Base-by-base conservation (phyloP, 2,797 vertebrate genomes). In the Enteromius viviparus region DNA sequence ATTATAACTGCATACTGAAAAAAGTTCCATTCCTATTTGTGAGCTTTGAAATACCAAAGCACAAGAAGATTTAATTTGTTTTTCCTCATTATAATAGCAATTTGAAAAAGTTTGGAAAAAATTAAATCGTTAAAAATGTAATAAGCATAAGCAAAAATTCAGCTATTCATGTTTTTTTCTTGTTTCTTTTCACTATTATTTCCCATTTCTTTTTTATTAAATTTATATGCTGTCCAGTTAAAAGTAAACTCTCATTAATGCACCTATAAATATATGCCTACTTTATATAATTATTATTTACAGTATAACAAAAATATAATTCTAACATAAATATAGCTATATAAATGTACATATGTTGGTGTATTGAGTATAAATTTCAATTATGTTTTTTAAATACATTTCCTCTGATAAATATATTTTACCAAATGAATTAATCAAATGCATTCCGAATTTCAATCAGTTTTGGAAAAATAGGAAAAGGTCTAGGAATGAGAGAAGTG, bases 1-100 rank as follows among this genome's bases (percentile, higher is more conserved):
- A 40, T 75, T 75, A 58, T 75, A 75, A 55, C n/a, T 58, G 72
- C 51, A 76, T 37, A 23, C 53, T 55, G 21, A 58, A 75, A 74
- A 75, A 58, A 26, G 51, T 55, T 75, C 11, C 51, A 15, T 55
- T 76, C 21, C 51, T 76, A 34, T 75, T 58, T 40, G 72, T 76
- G 51, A 23, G 72, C 21, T 76, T 58, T 55, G 32, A 76, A 58
- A 76, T 76, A 40, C 72, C 32, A 76, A 40, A 58, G 32, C 21
- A 75, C 21, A 37, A 37, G 72, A 76, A 76, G 21, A 76, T 76
- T 58, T 40, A 76, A 58, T 58, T 60, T 45, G 17, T 66, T 51
- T 49, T n/a, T 49, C 42, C 40, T 65, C 6, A 34, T 37, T 78
- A 65, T 49, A 64, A 49, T 8, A 34, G 42, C 62, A 66, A 23